These are phyloP conservation scores for Vireo altiloquus DNA, from an alignment of 2,113 vertebrate genomes.

Conservation along the genomic window DNA sequence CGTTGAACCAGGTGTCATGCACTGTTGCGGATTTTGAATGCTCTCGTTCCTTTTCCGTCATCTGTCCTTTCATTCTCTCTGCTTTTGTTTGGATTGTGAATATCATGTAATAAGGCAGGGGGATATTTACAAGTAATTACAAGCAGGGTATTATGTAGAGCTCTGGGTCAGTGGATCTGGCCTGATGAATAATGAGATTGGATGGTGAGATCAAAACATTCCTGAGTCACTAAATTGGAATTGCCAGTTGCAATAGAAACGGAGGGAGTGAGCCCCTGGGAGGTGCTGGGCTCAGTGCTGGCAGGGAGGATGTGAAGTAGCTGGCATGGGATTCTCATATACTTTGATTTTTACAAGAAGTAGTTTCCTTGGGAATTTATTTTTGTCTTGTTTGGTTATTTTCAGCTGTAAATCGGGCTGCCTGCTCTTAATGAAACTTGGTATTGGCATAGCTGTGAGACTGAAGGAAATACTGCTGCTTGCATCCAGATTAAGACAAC, in stretches of 20 bases:
- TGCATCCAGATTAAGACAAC: background rate
- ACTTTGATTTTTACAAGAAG: background rate
- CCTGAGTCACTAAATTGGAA: conserved; percentile 3
- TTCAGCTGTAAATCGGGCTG: background rate
- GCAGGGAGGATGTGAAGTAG: fast-evolving
- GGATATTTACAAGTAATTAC: background rate
- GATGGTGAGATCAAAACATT: conserved; percentile 18
- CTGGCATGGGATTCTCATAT: background rate
- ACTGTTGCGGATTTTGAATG: background rate
- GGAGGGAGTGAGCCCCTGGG: background rate
- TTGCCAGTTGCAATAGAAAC: background rate
- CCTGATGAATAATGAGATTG: conserved; percentile 30
- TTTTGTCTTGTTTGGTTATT: background rate
- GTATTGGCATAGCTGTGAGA: background rate
- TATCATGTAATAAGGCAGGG: background rate
- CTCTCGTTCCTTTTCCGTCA: fast-evolving
- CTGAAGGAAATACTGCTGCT: background rate
- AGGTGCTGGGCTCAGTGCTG: background rate
- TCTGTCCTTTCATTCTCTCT: background rate
- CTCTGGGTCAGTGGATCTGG: conserved; percentile 46
- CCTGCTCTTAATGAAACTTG: background rate
- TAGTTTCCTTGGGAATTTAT: background rate
- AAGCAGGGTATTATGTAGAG: conserved; percentile 11
- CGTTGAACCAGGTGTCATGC: fast-evolving
- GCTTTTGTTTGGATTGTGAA: background rate